Evolutionary conservation across 2,113 vertebrate species (phyloP).

Genomic region (Mormoops blainvillei): DNA sequence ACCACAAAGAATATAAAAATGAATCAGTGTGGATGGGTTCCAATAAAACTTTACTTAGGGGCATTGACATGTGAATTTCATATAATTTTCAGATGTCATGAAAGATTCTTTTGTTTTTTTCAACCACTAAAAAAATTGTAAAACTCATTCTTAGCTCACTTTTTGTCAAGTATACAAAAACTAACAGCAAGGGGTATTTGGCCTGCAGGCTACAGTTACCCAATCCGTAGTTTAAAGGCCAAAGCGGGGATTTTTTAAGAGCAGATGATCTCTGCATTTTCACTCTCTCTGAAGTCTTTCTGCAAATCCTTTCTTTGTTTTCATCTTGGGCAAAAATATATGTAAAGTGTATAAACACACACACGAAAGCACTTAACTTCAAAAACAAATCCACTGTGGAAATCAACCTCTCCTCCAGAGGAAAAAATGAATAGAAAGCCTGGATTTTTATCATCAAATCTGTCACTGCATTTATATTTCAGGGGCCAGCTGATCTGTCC

Average conservation of each 20-base stretch:
- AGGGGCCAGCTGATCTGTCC: neutral
- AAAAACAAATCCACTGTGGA: neutral
- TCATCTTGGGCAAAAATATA: neutral
- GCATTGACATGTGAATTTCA: neutral
- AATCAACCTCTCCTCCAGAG: neutral
- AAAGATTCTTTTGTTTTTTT: neutral
- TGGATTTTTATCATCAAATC: neutral
- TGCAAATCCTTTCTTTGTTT: constrained; percentile 9
- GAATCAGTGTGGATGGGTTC: neutral
- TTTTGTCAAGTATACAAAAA: neutral
- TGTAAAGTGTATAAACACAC: neutral
- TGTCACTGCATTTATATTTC: neutral
- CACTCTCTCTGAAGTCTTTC: neutral
- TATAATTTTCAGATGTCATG: neutral
- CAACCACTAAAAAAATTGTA: neutral
- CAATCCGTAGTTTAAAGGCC: neutral
- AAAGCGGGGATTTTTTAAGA: neutral
- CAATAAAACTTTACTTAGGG: neutral
- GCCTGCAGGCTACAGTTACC: neutral
- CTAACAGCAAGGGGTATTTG: neutral
- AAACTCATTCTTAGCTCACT: neutral
- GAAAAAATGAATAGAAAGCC: neutral
- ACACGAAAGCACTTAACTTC: neutral
- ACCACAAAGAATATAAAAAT: neutral
- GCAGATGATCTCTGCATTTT: neutral